Percentiles rank a stretch among this genome's conserved stretches.
Evolutionary conservation across 2,888 invertebrate species (phyloP).

Genomic region (Lottia gigantea): DNA sequence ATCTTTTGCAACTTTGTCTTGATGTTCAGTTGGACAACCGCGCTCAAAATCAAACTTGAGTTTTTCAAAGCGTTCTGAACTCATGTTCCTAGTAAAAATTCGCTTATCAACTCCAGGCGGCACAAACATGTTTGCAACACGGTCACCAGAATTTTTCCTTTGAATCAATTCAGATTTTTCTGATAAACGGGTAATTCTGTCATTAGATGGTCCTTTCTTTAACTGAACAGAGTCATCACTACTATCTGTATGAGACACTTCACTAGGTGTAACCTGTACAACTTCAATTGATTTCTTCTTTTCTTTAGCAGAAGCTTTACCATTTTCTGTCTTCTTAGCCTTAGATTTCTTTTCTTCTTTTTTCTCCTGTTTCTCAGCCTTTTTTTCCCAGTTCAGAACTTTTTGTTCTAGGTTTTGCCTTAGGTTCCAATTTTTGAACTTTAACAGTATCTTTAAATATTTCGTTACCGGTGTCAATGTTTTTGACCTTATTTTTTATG

Average conservation of each 20-base stretch:
- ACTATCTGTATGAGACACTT: too few relatives aligned
- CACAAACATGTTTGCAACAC: constrained; percentile 2
- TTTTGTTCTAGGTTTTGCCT: background rate
- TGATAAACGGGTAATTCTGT: background rate
- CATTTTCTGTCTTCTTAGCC: background rate
- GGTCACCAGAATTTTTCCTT: constrained; percentile 17
- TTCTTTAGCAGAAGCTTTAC: background rate
- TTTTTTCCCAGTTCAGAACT: background rate
- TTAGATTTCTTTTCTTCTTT: background rate
- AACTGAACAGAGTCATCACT: too few relatives aligned
- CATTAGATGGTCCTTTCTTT: background rate
- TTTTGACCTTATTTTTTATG: background rate
- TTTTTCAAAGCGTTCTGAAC: constrained; percentile 40
- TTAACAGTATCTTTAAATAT: background rate
- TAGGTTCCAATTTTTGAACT: background rate
- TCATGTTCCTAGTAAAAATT: constrained; percentile 34
- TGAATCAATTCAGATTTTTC: background rate
- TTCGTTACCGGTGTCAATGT: background rate
- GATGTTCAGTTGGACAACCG: constrained; percentile 33
- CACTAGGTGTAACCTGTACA: background rate
- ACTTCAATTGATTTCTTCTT: background rate
- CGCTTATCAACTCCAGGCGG: constrained; percentile 7
- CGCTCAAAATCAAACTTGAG: constrained; percentile 43
- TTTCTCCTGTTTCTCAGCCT: background rate
- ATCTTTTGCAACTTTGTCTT: constrained; percentile 29